A percentile compares a stretch with the other conserved stretches of the same genome.
Conservation (phyloP, 1,140 invertebrate species). For the Phymorhynchus buccinoides region DNA sequence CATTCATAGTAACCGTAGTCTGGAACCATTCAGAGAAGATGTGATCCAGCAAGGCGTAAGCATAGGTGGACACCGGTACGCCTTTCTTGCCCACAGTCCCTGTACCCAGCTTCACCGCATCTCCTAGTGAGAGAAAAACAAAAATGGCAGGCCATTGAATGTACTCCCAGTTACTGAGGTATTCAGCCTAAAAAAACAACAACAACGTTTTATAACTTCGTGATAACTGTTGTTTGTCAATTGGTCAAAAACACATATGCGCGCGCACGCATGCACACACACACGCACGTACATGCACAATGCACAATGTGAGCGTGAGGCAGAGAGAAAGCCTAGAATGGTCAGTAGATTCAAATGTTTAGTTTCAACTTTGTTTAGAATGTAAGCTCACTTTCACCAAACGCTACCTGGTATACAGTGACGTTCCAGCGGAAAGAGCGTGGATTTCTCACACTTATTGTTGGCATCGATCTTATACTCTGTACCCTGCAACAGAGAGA, state of each 20-base stretch:
- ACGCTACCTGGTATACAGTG: slow-evolving; percentile 20
- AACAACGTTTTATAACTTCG: too few relatives aligned
- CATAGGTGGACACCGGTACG: neutral
- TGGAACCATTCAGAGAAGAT: neutral
- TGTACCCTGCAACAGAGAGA: neutral
- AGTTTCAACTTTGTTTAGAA: too few relatives aligned
- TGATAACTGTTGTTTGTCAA: too few relatives aligned
- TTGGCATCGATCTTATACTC: neutral
- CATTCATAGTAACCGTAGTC: neutral
- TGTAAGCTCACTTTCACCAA: neutral
- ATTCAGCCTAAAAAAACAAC: too few relatives aligned
- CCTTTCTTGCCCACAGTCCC: neutral
- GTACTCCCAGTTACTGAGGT: too few relatives aligned
- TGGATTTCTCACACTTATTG: neutral
- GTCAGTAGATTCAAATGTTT: too few relatives aligned
- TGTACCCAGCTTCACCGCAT: neutral
- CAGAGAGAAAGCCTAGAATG: neutral
- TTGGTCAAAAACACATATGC: too few relatives aligned
- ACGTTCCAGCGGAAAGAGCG: neutral
- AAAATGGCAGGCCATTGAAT: too few relatives aligned
- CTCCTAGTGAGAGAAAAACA: neutral
- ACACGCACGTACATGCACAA: too few relatives aligned
- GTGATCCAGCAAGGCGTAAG: neutral
- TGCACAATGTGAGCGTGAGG: neutral
- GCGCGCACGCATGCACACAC: too few relatives aligned